phyloP scores from a whole-genome alignment of 2,888 invertebrate genomes.

The Lymantria dispar region DNA sequence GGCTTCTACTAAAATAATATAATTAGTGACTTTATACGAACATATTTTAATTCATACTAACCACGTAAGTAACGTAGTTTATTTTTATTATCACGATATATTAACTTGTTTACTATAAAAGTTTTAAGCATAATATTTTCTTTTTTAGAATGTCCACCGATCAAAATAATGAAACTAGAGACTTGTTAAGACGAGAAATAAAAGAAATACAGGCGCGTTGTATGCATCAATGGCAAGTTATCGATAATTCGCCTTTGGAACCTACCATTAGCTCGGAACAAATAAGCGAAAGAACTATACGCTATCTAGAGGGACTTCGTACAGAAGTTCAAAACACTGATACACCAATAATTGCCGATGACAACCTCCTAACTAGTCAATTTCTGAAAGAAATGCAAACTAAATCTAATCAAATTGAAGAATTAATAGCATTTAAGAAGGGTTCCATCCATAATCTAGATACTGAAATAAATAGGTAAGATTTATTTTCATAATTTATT shows the following conservation, averaged over 20 bases:
- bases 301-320: slow-evolving; percentile 56
- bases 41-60: background rate
- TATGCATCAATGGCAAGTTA: slow-evolving; percentile 48
- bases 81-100: background rate
- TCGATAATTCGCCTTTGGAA: slow-evolving; percentile 55
- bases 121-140: slow-evolving; percentile 4
- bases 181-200: slow-evolving; percentile 50
- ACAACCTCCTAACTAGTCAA: slow-evolving; percentile 57
- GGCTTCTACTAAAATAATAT: too few relatives aligned
- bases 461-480: slow-evolving; percentile 61
- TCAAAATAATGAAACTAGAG: slow-evolving; percentile 45
- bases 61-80: background rate
- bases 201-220: slow-evolving; percentile 53
- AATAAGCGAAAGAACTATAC: slow-evolving; percentile 41
- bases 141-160: slow-evolving; percentile 49
- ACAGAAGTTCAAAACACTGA: slow-evolving; percentile 52
- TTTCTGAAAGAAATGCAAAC: slow-evolving; percentile 59
- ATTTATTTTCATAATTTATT: background rate
- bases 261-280: slow-evolving; percentile 39
- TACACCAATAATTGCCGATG: slow-evolving; percentile 51
- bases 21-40: too few relatives aligned
- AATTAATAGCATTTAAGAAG: slow-evolving; percentile 56
- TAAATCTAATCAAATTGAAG: slow-evolving; percentile 55
- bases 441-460: slow-evolving; percentile 60
- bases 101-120: background rate